Evolutionary conservation across 2,797 vertebrate species (phyloP), one percentile per base, ranked within the genome.

Genomic region (Danionella dracula): DNA sequence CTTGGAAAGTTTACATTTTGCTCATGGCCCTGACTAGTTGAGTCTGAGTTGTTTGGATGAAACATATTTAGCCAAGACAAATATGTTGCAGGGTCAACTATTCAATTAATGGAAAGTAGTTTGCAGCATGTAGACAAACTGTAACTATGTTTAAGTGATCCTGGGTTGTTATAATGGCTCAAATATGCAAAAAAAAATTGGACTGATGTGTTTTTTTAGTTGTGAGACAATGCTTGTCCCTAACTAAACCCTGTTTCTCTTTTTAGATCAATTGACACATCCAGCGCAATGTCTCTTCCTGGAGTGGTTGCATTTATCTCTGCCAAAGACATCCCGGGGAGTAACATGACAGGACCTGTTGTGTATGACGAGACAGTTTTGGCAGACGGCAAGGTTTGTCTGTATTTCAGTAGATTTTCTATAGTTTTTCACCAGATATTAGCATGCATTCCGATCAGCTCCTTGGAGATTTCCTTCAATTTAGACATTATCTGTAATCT

Each of bases 281-380:
- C 87, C 4, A 88, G 82, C 64, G 93, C 95, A 1, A 81, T 90
- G 76, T 41, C 41, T 0, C 67, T 89, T 21, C 90, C 93, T 2
- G 95, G 95, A 0, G 92, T 96, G 19, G 83, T 90, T 40, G 82
- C 85, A 42, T 95, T 90, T 12, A 23, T 99, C 57, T 92, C 93
- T 0, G 87, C 88, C 0, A 79, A 83, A 0, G 94, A 96, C 68
- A 40, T 99, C 74, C 92, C 93, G 0, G 93, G 92, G 34, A 93
- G 88, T 74, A 98, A 97, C 5, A 0, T 61, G 46, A 93, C 90
- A 0, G 95, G 95, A 34, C 64, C 77, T 0, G 4, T 86, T 0
- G 44, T 65, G 23, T 79, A 86, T 0, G 95, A 98, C 9, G 95
- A 97, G 79, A 93, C 88, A 0, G 81, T 97, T 63, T 82, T 98